A percentile compares a stretch with the other conserved stretches of the same genome.
Conservation (phyloP, 2,888 invertebrate species). For the Orchesellides sinensis region DNA sequence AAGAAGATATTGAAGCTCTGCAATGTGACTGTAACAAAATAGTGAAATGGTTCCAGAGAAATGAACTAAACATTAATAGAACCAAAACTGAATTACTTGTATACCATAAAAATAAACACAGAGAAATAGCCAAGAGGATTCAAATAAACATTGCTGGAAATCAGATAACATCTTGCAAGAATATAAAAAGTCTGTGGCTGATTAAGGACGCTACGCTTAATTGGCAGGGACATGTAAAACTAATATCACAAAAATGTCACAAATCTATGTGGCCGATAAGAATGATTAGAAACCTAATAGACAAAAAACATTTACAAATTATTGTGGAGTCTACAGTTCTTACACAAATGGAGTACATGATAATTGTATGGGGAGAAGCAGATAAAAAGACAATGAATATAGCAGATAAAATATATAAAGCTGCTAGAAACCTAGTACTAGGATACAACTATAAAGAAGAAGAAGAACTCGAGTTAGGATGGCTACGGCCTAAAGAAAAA, state of each 20-base stretch:
- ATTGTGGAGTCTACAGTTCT: background rate
- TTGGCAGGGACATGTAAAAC: background rate
- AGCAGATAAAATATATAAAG: constrained; percentile 4
- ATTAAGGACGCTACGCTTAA: background rate
- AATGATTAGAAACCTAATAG: background rate
- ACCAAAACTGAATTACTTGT: constrained; percentile 22
- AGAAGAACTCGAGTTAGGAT: background rate
- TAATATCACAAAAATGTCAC: background rate
- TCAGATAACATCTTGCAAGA: background rate
- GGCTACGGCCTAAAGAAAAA: background rate
- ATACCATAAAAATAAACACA: background rate
- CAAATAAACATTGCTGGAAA: background rate
- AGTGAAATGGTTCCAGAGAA: constrained; percentile 16
- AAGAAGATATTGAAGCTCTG: background rate
- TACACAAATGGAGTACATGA: constrained; percentile 9
- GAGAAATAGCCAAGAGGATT: background rate
- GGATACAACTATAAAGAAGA: background rate
- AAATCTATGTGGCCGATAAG: background rate
- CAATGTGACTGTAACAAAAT: constrained; percentile 8
- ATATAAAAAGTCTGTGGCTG: constrained; percentile 26
- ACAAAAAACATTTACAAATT: background rate
- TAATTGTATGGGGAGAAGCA: constrained; percentile 3
- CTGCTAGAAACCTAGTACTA: background rate
- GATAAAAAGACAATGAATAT: background rate
- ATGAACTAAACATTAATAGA: constrained; percentile 21